These are phyloP conservation scores for Branchinecta sandiegonensis DNA, from an alignment of 2,888 invertebrate genomes.

Conservation along the genomic window DNA sequence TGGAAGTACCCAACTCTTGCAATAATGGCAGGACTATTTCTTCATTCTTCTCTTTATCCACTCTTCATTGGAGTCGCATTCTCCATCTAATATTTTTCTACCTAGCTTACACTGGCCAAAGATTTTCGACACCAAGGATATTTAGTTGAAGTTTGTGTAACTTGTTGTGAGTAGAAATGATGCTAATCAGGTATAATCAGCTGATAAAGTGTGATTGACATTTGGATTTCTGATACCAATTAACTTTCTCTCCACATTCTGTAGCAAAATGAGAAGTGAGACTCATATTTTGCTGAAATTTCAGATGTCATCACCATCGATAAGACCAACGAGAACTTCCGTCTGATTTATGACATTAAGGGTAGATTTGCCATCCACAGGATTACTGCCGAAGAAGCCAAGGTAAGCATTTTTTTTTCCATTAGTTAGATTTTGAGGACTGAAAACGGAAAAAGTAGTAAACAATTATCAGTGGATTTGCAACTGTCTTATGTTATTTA, in stretches of 20 bases:
- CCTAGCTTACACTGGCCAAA: slow-evolving; percentile 10
- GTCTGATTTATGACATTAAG: slow-evolving; percentile 96
- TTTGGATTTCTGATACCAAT: background rate
- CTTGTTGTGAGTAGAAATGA: background rate
- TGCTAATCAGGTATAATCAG: slow-evolving; percentile 15
- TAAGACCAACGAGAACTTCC: slow-evolving; percentile 93
- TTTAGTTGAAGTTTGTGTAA: background rate
- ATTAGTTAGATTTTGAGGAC: too few species aligned
- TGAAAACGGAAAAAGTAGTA: too few species aligned
- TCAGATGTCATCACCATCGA: slow-evolving; percentile 96
- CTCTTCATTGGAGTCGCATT: background rate
- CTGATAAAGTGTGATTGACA: slow-evolving; percentile 4
- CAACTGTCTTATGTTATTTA: too few species aligned
- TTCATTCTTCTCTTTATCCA: too few species aligned
- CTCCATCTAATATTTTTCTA: background rate
- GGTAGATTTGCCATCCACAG: slow-evolving; percentile 95
- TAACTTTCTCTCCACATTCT: background rate
- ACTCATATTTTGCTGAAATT: slow-evolving; percentile 11
- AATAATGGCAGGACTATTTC: too few species aligned
- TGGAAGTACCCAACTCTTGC: too few species aligned
- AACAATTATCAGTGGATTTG: too few species aligned
- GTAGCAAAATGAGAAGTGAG: too few species aligned
- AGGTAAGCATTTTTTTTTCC: slow-evolving; percentile 45
- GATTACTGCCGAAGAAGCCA: slow-evolving; percentile 92
- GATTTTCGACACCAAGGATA: too few species aligned